A percentile compares a stretch with the other conserved stretches of the same genome.
Evolutionary conservation across 1,140 invertebrate species (phyloP).

Genomic region (Drosophila pandora): DNA sequence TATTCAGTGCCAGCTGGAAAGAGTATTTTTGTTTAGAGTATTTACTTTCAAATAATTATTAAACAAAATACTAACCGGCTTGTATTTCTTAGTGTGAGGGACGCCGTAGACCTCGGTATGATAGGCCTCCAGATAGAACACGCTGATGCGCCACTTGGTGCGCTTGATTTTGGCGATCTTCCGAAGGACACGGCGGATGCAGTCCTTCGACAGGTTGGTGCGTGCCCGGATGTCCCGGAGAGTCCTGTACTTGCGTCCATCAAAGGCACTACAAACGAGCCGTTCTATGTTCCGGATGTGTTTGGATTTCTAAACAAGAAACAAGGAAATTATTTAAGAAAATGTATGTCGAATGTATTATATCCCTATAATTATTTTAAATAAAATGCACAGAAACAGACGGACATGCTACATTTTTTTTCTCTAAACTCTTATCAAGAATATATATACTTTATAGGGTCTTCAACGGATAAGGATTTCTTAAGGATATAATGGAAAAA

Average conservation of each 20-base stretch:
- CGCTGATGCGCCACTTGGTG: conserved; percentile 29
- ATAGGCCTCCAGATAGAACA: conserved; percentile 7
- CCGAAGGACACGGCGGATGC: conserved; percentile 1
- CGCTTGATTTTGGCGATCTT: conserved; percentile 16
- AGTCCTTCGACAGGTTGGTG: conserved; percentile 4
- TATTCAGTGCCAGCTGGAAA: not conserved
- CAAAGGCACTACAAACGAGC: not conserved
- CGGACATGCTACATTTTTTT: too few species aligned
- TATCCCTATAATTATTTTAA: too few species aligned
- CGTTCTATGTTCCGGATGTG: not conserved
- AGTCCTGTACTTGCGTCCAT: conserved; percentile 21
- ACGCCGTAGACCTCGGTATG: not conserved
- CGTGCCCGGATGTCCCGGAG: conserved; percentile 11
- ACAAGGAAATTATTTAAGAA: too few species aligned
- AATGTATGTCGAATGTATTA: too few species aligned
- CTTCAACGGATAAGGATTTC: too few species aligned
- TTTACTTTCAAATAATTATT: too few species aligned
- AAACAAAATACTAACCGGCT: not conserved
- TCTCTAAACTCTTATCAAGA: too few species aligned
- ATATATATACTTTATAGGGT: too few species aligned
- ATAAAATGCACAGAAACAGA: too few species aligned
- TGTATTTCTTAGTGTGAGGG: not conserved
- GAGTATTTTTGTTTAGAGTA: too few species aligned
- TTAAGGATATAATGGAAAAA: too few species aligned
- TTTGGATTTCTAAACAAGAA: not conserved